Percentiles rank a stretch among this genome's conserved stretches.
Evolutionary conservation across 2,888 invertebrate species (phyloP).

Genomic region (Synergus japonicus): DNA sequence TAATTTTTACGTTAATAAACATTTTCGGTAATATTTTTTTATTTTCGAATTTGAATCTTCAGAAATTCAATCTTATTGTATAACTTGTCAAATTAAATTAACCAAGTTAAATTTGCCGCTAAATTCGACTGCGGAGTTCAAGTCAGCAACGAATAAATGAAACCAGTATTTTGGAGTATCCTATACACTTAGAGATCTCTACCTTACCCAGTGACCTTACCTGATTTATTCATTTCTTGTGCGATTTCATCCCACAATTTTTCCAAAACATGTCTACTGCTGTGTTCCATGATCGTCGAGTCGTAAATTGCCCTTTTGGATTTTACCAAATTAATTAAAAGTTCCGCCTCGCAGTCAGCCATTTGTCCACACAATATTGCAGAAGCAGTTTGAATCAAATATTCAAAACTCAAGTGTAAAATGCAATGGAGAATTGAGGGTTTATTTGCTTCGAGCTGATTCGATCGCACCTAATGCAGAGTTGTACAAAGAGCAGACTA

Average conservation of each 20-base stretch:
- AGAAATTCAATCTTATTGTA: too few relatives aligned
- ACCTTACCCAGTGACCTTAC: neutral
- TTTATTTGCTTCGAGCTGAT: slow-evolving; percentile 8
- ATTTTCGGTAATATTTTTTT: too few relatives aligned
- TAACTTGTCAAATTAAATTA: too few relatives aligned
- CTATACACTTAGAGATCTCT: too few relatives aligned
- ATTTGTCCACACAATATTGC: neutral
- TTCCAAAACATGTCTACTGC: slow-evolving; percentile 16
- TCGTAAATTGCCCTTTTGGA: slow-evolving; percentile 34
- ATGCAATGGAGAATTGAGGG: neutral
- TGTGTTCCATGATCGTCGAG: slow-evolving; percentile 34
- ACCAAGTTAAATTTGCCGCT: neutral
- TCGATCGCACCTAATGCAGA: neutral
- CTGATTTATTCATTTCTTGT: slow-evolving; percentile 26
- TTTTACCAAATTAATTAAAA: slow-evolving; percentile 34
- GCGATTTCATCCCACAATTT: slow-evolving; percentile 32
- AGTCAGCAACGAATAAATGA: slow-evolving; percentile 8
- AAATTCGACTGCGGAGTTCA: neutral
- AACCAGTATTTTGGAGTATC: neutral
- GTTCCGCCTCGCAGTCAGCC: slow-evolving; percentile 35
- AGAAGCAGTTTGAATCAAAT: slow-evolving; percentile 2
- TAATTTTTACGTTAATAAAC: too few relatives aligned
- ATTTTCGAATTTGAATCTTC: too few relatives aligned
- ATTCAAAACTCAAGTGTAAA: neutral
- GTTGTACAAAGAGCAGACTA: too few relatives aligned